Conservation (phyloP, 2,888 invertebrate species). For the Diaprepes abbreviatus region DNA sequence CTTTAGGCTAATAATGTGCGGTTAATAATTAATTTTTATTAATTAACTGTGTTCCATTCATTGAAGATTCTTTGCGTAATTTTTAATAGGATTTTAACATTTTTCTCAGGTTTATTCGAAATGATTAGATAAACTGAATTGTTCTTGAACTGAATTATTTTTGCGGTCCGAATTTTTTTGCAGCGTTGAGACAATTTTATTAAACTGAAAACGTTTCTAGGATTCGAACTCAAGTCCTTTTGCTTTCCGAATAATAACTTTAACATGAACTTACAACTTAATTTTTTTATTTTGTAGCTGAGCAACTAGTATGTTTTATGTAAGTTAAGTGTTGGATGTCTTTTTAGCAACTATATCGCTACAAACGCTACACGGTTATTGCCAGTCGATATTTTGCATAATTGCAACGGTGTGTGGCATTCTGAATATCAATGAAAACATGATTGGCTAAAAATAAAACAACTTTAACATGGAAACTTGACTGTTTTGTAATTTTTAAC, state of each 20-base stretch:
- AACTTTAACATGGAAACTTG: conserved; percentile 15
- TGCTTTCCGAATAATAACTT: no score
- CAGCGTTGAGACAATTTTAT: no score
- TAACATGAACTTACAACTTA: no score
- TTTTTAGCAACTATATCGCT: conserved; percentile 3
- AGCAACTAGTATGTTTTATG: no score
- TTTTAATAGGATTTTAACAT: neutral
- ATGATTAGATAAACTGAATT: no score
- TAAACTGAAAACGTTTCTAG: no score
- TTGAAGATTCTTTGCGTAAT: conserved; percentile 3
- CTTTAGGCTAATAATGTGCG: neutral
- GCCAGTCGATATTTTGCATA: conserved; percentile 27
- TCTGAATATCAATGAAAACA: conserved; percentile 31
- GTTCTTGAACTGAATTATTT: no score
- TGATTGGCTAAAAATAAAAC: conserved; percentile 13
- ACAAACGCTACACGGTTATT: conserved; percentile 1
- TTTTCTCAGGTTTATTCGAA: neutral
- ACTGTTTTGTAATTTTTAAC: conserved; percentile 27
- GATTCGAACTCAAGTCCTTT: no score
- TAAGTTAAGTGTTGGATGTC: neutral
- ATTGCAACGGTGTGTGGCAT: conserved; percentile 12
- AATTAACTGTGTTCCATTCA: conserved; percentile 12
- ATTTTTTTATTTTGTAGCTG: no score
- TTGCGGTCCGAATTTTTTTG: no score
- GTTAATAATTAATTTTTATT: conserved; percentile 7